Percentiles rank a stretch among this genome's conserved stretches.
These are phyloP conservation scores for Melanogrammus aeglefinus DNA, from an alignment of 2,797 vertebrate genomes.

Conservation along the genomic window DNA sequence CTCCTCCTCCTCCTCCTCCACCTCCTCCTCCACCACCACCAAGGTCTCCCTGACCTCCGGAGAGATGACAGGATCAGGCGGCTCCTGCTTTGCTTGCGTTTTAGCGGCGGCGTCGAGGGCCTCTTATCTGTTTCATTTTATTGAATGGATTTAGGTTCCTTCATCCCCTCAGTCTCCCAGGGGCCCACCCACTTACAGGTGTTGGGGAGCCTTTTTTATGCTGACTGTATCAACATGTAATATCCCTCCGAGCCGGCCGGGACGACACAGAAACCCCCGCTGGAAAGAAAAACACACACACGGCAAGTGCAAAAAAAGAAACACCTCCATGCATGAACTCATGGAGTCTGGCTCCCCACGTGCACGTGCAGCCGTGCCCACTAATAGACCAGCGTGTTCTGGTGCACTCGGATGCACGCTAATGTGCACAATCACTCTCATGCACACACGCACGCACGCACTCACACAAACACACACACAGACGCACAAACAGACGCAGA, in stretches of 20 bases:
- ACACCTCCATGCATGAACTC: background rate
- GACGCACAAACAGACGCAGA: too few species aligned
- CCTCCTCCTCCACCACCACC: constrained; percentile 30
- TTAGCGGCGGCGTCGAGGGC: constrained; percentile 46
- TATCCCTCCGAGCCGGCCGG: constrained; percentile 30
- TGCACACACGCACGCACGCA: too few species aligned
- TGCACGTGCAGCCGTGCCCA: background rate
- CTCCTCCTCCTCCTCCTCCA: constrained; percentile 21
- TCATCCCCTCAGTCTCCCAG: constrained; percentile 47
- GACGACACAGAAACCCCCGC: constrained; percentile 45
- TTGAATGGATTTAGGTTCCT: constrained; percentile 67
- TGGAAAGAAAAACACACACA: constrained; percentile 40
- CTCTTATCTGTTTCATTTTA: constrained; percentile 69
- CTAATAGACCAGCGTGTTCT: too few species aligned
- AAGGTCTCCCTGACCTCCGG: constrained; percentile 69
- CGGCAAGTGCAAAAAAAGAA: background rate
- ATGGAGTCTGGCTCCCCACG: constrained; percentile 5
- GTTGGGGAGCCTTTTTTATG: constrained; percentile 55
- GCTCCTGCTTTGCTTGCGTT: constrained; percentile 69
- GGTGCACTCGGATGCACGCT: background rate
- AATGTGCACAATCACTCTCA: background rate
- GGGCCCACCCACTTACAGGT: constrained; percentile 49
- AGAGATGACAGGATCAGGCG: constrained; percentile 60
- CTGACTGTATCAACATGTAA: constrained; percentile 64
- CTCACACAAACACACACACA: too few species aligned